Conservation (phyloP, 1,140 invertebrate genomes). For the Magallana ariakensis region DNA sequence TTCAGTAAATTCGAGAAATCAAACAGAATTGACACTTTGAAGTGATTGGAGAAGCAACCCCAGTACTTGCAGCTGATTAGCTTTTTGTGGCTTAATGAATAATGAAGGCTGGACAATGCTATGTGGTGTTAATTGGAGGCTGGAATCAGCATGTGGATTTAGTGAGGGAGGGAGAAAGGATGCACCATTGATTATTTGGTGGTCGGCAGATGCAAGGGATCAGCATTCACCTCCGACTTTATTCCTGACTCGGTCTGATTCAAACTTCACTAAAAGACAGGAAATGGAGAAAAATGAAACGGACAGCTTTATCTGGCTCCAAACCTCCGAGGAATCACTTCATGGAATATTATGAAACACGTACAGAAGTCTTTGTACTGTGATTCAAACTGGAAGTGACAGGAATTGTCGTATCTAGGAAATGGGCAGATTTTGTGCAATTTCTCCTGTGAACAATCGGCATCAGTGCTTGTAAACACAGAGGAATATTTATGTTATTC, state of each 20-base stretch:
- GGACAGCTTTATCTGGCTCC: not conserved
- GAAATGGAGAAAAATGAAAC: not conserved
- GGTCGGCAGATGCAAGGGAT: conserved; percentile 25
- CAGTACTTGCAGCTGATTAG: conserved; percentile 33
- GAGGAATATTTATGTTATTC: conserved; percentile 11
- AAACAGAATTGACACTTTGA: conserved; percentile 18
- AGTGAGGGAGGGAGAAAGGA: not conserved
- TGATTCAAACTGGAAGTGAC: not conserved
- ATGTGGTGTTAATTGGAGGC: conserved; percentile 19
- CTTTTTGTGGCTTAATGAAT: conserved; percentile 36
- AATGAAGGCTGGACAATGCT: conserved; percentile 30
- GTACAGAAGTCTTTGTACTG: not conserved
- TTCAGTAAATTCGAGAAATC: not conserved
- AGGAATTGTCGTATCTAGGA: conserved; percentile 5
- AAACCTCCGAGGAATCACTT: not conserved
- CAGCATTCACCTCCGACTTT: not conserved
- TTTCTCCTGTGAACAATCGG: not conserved
- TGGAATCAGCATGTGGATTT: not conserved
- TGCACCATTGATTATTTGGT: conserved; percentile 29
- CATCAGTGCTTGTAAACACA: conserved; percentile 6
- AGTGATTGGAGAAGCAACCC: not conserved
- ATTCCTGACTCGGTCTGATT: conserved; percentile 6
- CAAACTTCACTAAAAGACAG: not conserved
- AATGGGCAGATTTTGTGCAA: not conserved
- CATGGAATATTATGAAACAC: conserved; percentile 33